A percentile compares a stretch with the other conserved stretches of the same genome.
phyloP scores from a whole-genome alignment of 2,888 invertebrate species.

The Polydrusus cervinus region DNA sequence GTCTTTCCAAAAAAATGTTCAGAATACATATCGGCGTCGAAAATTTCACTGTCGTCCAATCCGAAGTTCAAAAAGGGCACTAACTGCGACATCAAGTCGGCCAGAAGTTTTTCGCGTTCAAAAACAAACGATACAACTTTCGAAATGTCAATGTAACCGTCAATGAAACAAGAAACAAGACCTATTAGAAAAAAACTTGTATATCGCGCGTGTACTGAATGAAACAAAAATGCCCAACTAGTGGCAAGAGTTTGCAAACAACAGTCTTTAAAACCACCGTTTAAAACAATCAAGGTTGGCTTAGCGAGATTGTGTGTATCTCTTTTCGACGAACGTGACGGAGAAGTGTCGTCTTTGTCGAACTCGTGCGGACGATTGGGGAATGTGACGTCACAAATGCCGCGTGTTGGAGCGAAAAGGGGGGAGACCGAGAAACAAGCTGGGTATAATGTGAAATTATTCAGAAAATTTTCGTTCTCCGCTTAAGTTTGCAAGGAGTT shows the following conservation, averaged over 20 bases:
- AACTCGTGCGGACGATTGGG: conserved; percentile 17
- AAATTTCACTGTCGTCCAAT: conserved; percentile 63
- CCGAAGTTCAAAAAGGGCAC: conserved; percentile 74
- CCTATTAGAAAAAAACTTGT: conserved; percentile 33
- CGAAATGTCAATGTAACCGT: conserved; percentile 30
- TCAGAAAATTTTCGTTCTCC: conserved; percentile 45
- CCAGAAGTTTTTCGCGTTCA: conserved; percentile 34
- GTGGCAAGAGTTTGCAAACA: conserved; percentile 49
- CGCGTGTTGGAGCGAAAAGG: conserved; percentile 37
- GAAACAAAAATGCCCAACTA: conserved; percentile 50
- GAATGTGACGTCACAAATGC: conserved; percentile 35
- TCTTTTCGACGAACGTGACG: conserved; percentile 17
- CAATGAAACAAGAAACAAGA: conserved; percentile 29
- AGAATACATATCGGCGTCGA: conserved; percentile 59
- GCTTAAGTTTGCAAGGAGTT: conserved; percentile 33
- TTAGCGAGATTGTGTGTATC: conserved; percentile 38
- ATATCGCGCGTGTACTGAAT: conserved; percentile 46
- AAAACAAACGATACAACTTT: conserved; percentile 42
- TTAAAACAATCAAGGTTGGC: conserved; percentile 54
- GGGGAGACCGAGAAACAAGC: conserved; percentile 39
- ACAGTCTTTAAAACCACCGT: conserved; percentile 53
- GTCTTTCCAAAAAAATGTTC: conserved; percentile 49
- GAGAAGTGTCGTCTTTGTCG: conserved; percentile 29
- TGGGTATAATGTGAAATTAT: conserved; percentile 38
- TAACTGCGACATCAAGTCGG: conserved; percentile 78